Evolutionary conservation across 2,113 vertebrate species (phyloP), one percentile per base, ranked within the genome.

Genomic region (Neodontobutis hainanensis): DNA sequence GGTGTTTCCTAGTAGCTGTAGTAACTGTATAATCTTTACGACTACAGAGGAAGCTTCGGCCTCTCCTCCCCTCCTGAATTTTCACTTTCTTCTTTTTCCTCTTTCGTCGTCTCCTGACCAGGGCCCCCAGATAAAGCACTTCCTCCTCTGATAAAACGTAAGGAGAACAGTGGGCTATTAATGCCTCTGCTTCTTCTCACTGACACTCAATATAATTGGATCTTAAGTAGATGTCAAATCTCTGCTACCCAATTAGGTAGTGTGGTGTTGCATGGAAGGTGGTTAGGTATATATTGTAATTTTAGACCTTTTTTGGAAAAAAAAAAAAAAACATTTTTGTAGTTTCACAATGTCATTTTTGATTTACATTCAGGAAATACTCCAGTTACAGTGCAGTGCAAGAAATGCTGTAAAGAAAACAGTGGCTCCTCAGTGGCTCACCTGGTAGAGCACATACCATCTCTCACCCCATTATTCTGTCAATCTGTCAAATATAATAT

Each of bases 101-200:
- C 43, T 77, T 11, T 36, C 64, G 51, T 78, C 84, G 49, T 81
- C 68, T 80, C 67, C 68, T 68, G 43, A 53, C 36, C 68, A 59
- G 73, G 59, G 57, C 19, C n/a, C 38, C 14, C 65, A 75, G 85
- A 88, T 87, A 86, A 88, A 82, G 59, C 73, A n/a, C 78, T 77
- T 86, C 85, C 85, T 73, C 74, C 19, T 66, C 75, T 82, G 74
- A 85, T 85, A 73, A 83, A 79, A 81, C 46, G 4, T 11, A 0
- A 9, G 47, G 51, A 48, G 42, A 71, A 84, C 68, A 81, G 77
- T 55, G 61, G 11, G 35, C 61, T 74, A 70, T 83, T 71, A 82
- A 63, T 11, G 8, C 44, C 46, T 3, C 36, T 66, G 61, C 35
- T 35, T 53, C 51, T 53, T 53, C 27, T 53, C 51, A 53, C 11